A percentile compares a stretch with the other conserved stretches of the same genome.
These are phyloP conservation scores for Loxodonta africana DNA, from an alignment of 2,113 vertebrate species.

Conservation along the genomic window DNA sequence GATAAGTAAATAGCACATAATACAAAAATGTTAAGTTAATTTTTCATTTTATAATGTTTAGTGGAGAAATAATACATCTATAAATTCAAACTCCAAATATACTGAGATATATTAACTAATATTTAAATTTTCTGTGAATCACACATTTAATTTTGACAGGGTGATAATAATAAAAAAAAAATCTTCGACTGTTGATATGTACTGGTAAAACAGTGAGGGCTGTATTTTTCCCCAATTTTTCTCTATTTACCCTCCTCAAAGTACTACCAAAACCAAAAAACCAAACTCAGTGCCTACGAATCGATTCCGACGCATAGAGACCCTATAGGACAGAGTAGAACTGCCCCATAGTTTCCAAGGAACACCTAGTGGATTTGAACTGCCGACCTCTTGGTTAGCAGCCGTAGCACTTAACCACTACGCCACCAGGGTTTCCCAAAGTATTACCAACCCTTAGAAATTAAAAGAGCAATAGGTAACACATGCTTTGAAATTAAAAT, in stretches of 20 bases:
- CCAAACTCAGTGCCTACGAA: no score
- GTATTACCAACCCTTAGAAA: neutral
- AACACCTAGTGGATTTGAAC: no score
- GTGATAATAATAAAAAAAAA: constrained; percentile 9
- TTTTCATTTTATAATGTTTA: constrained; percentile 68
- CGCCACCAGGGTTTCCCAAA: neutral
- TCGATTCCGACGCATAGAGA: no score
- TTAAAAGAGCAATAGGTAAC: constrained; percentile 37
- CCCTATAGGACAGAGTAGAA: no score
- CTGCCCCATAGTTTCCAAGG: no score
- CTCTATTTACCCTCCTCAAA: neutral
- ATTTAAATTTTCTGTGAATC: constrained; percentile 75
- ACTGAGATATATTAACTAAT: constrained; percentile 72
- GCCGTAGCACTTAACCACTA: no score
- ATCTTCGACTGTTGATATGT: neutral
- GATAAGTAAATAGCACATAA: constrained; percentile 2
- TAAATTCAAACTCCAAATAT: constrained; percentile 69
- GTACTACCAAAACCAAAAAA: neutral
- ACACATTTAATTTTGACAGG: constrained; percentile 75
- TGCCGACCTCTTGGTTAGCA: no score
- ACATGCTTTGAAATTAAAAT: constrained; percentile 73
- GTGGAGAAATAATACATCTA: neutral
- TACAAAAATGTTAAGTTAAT: constrained; percentile 65
- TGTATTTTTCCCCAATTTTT: constrained; percentile 14
- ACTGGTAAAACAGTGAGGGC: neutral